Percentiles rank a stretch among this genome's conserved stretches.
phyloP scores from a whole-genome alignment of 1,140 invertebrate species.

The Argopecten irradians region DNA sequence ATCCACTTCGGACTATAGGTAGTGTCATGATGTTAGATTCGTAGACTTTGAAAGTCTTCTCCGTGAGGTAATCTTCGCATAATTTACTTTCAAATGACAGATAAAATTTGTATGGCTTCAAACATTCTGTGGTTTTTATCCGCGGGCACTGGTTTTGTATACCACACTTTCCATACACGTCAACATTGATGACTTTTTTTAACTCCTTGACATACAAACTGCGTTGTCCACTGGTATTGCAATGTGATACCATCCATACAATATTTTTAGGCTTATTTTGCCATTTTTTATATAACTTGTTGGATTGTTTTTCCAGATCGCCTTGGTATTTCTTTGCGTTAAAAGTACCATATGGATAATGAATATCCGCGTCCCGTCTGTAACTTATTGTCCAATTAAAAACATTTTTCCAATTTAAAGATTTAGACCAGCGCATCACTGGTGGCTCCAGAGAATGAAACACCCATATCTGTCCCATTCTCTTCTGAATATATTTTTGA shows the following conservation, averaged over 20 bases:
- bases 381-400: slow-evolving; percentile 12
- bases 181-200: neutral
- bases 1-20: neutral
- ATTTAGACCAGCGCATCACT: neutral
- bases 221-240: neutral
- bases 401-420: neutral
- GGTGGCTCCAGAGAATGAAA: neutral
- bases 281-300: neutral
- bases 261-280: neutral
- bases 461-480: neutral
- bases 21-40: neutral
- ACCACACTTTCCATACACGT: neutral
- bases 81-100: neutral
- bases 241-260: neutral
- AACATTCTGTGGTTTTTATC: neutral
- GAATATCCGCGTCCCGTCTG: neutral
- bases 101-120: neutral
- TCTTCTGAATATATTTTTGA: neutral
- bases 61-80: neutral
- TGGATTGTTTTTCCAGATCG: neutral
- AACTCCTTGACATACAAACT: neutral
- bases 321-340: neutral
- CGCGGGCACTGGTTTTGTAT: neutral
- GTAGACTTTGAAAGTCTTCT: neutral
- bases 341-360: neutral